phyloP scores from a whole-genome alignment of 2,113 vertebrate species.

The Haplotaxodon microlepis region DNA sequence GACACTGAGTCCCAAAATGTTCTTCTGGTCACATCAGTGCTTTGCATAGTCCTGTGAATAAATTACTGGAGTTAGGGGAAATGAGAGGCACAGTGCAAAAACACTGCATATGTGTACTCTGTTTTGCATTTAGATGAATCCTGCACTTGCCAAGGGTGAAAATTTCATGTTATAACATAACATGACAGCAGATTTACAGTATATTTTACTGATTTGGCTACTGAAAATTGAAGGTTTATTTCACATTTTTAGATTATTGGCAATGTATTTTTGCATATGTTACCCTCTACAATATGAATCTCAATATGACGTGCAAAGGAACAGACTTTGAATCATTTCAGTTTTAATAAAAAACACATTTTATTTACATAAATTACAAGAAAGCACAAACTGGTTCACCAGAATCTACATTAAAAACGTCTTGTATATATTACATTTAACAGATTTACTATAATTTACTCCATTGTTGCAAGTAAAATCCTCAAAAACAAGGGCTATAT shows the following conservation, averaged over 20 bases:
- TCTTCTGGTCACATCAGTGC: neutral
- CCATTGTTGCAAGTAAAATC: constrained; percentile 70
- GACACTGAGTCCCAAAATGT: neutral
- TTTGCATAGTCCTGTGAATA: neutral
- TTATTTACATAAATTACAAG: constrained; percentile 89
- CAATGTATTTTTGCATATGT: neutral
- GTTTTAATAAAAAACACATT: constrained; percentile 78
- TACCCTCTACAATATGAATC: neutral
- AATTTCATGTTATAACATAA: neutral
- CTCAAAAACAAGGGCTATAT: constrained; percentile 68
- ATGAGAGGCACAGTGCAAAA: neutral
- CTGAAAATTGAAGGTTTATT: neutral
- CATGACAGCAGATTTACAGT: neutral
- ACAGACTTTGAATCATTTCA: neutral
- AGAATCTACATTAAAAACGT: constrained; percentile 78
- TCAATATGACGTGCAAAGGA: neutral
- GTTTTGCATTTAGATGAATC: neutral
- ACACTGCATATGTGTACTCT: neutral
- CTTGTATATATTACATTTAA: constrained; percentile 75
- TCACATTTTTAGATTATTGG: neutral
- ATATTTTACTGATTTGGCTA: neutral
- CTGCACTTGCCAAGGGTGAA: neutral
- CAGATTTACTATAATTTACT: constrained; percentile 75
- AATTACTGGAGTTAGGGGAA: neutral
- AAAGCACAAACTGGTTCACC: constrained; percentile 80